Conservation (phyloP, 2,888 invertebrate genomes). For the Chouioia cunea region DNA sequence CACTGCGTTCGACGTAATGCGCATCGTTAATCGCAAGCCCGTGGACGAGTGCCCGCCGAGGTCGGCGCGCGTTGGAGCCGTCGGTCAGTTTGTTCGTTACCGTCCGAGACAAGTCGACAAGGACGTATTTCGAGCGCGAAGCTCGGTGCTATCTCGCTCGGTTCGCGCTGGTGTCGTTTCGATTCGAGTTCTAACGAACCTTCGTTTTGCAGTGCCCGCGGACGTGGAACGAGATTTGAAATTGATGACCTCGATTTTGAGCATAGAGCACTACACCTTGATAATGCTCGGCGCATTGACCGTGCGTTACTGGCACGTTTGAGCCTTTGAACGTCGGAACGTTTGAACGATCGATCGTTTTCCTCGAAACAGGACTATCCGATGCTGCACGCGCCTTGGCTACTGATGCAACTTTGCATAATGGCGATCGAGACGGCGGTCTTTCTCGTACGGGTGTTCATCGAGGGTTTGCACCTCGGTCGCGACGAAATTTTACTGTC, state of each 20-base stretch:
- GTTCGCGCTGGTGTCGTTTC: not conserved
- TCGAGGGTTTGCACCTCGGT: slow-evolving; percentile 63
- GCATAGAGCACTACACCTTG: slow-evolving; percentile 65
- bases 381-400: slow-evolving; percentile 64
- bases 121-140: not conserved
- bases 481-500: slow-evolving; percentile 62
- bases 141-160: not conserved
- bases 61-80: slow-evolving; percentile 46
- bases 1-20: slow-evolving; percentile 61
- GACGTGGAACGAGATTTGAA: slow-evolving; percentile 63
- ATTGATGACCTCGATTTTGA: slow-evolving; percentile 65
- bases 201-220: slow-evolving; percentile 53
- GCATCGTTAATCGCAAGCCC: slow-evolving; percentile 59
- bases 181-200: not conserved
- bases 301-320: slow-evolving; percentile 51
- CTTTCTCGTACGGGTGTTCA: slow-evolving; percentile 60
- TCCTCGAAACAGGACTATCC: slow-evolving; percentile 61
- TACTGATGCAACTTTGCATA: slow-evolving; percentile 65
- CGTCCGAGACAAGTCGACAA: slow-evolving; percentile 51
- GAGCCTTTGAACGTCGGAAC: too few relatives aligned
- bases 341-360: too few relatives aligned
- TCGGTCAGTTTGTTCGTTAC: too few relatives aligned
- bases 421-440: slow-evolving; percentile 62
- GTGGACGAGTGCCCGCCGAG: slow-evolving; percentile 49
- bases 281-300: slow-evolving; percentile 65